phyloP scores from a whole-genome alignment of 2,797 vertebrate genomes.

The Botia almorhae region DNA sequence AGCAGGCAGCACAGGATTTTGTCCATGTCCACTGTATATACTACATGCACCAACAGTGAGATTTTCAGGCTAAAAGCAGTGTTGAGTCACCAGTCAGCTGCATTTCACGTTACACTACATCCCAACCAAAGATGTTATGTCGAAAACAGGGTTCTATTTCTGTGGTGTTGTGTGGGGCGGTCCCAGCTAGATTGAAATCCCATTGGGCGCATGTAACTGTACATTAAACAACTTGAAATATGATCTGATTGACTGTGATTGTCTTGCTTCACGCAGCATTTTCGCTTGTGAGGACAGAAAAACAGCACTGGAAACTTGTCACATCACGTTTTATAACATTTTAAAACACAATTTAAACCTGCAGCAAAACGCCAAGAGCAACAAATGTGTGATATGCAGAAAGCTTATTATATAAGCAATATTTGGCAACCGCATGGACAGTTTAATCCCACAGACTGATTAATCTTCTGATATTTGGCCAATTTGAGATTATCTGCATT shows the following conservation, averaged over 20 bases:
- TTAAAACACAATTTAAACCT: not conserved
- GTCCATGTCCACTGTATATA: not conserved
- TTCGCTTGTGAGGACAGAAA: not conserved
- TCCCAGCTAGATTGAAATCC: not conserved
- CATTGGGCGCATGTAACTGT: not conserved
- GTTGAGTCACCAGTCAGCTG: not conserved
- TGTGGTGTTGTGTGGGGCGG: not conserved
- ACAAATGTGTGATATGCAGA: not conserved
- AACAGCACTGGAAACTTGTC: not conserved
- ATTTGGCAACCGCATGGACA: not conserved
- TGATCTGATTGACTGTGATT: not conserved
- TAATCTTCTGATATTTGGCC: not conserved
- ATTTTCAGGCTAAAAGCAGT: slow-evolving; percentile 8
- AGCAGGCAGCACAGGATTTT: not conserved
- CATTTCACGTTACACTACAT: not conserved
- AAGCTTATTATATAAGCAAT: not conserved
- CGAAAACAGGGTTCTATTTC: not conserved
- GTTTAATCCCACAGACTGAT: not conserved
- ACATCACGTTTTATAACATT: not conserved
- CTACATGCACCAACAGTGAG: not conserved
- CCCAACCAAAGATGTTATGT: not conserved
- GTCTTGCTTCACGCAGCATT: not conserved
- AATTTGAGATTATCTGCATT: not conserved
- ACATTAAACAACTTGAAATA: not conserved
- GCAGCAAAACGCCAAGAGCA: not conserved